Evolutionary conservation across 1,140 invertebrate species (phyloP), one percentile per base, ranked within the genome.

Genomic region (Drosophila parvula): DNA sequence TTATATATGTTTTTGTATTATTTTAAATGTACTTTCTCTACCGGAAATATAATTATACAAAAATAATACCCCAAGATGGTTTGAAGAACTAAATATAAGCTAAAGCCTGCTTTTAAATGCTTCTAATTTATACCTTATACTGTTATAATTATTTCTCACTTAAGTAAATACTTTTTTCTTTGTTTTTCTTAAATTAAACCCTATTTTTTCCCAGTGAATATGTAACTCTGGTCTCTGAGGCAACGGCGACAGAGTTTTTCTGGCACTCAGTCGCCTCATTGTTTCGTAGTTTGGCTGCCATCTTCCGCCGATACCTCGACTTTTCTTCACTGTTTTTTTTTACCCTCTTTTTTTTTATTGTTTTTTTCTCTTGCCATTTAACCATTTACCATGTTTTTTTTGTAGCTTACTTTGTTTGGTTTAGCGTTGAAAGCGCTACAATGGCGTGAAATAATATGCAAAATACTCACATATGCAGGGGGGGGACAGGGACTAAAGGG

Each of bases 401-500:
- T 38, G 47, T 56, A 34, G 30, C 32, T 71, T 70, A 70, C 65
- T 71, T 70, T 71, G 68, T 71, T 71, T 51, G 47, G 68, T 58
- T 71, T 71, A 58, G 68, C 80, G 79, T 71, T 83, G 75, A 83
- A 83, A 83, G 80, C 81, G 83, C 78, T 86, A 88, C 79, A 88
- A 88, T 88, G 83, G 83, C 83, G 83, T 88, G 83, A 88, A 88
- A 88, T 88, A 88, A 88, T 88, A 88, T 88, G 83, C 83, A 88
- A 88, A 88, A 83, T 83, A 84, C 81, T 80, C 64, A 62, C 80
- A 79, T 61, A 65, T 32, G 44, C 59, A 3, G 30, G n/a, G n/a
- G n/a, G n/a, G 41, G 22, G 36, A n/a, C 18, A 16, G 50, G 10
- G 36, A n/a, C 16, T 9, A 5, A 5, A 16, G 51, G 55, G 38